A percentile compares a stretch with the other conserved stretches of the same genome.
Conservation (phyloP, 2,797 vertebrate genomes). For the Triplophysa bombifrons region DNA sequence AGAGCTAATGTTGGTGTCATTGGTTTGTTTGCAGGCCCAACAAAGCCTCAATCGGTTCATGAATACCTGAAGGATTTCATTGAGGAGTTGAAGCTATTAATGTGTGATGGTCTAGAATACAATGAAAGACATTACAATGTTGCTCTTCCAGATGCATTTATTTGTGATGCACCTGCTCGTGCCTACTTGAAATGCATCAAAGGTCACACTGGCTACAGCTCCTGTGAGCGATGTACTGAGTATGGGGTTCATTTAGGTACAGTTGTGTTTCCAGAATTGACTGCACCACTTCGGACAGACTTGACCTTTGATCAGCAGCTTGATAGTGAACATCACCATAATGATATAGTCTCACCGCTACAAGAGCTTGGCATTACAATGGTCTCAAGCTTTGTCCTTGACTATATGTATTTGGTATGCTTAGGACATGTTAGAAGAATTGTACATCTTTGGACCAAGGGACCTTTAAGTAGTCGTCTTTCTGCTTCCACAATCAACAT, state of each 20-base stretch:
- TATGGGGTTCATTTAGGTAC: constrained; percentile 34
- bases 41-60: constrained; percentile 28
- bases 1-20: constrained; percentile 35
- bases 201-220: constrained; percentile 45
- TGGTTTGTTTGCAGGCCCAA: constrained; percentile 37
- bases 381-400: constrained; percentile 17
- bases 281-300: constrained; percentile 27
- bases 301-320: constrained; percentile 35
- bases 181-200: constrained; percentile 43
- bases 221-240: constrained; percentile 37
- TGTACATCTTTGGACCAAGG: constrained; percentile 41
- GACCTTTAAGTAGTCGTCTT: constrained; percentile 39
- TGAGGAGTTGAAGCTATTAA: constrained; percentile 34
- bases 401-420: constrained; percentile 41
- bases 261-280: constrained; percentile 37
- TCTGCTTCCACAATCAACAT: constrained; percentile 21
- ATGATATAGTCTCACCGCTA: constrained; percentile 28
- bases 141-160: constrained; percentile 35
- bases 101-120: constrained; percentile 31
- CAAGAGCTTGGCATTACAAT: constrained; percentile 31
- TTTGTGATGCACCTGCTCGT: constrained; percentile 35
- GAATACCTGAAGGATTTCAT: constrained; percentile 43
- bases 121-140: constrained; percentile 42
- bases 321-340: constrained; percentile 39
- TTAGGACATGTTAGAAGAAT: constrained; percentile 44